Base-by-base conservation (phyloP, 2,888 invertebrate genomes). In the Drosophila pegasa region DNA sequence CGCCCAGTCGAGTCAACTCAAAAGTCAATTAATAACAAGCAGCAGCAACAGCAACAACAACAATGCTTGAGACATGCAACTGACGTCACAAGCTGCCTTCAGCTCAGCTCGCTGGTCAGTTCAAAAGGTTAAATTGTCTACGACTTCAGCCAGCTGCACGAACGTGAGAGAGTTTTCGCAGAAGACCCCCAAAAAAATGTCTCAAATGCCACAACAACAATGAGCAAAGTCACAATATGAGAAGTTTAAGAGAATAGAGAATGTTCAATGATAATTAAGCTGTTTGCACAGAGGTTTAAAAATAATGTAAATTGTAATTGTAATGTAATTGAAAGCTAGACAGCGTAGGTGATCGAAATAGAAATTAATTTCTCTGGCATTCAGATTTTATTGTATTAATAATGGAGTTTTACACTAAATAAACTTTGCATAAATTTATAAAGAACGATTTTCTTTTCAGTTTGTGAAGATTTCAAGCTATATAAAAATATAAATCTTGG, bases 11-110 rank as follows among this genome's bases (percentile, higher is more conserved):
- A 85, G 89, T 89, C 85, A 85, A 89, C 88, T 87, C 80, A 85
- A 89, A 89, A 85, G 85, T 89, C 85, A 89, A 85, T 89, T 85
- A 85, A 85, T 87, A 88, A 85, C 86, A 79, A 56, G 52, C 81
- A 73, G 20, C 47, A 64, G 10, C 63, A 57, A 50, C 52, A 65
- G 33, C 29, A 50, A 62, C 48, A 64, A 38, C 64, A 12, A 22
- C 7, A 16, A 29, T 22, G 38, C 60, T 61, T 43, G 60, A 62
- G 62, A 62, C 64, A 64, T 63, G 71, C 80, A 64, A 59, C 66
- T 81, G 81, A 82, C 87, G 81, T 82, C 81, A 87, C 85, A 84
- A 62, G 33, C 41, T 54, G 50, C 62, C 47, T 66, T 20, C 35
- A 40, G 41, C 66, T 14, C 29, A 18, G 43, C 62, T 55, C 75